Evolutionary conservation across 2,113 vertebrate genomes (phyloP).

Genomic region (Mugil cephalus): DNA sequence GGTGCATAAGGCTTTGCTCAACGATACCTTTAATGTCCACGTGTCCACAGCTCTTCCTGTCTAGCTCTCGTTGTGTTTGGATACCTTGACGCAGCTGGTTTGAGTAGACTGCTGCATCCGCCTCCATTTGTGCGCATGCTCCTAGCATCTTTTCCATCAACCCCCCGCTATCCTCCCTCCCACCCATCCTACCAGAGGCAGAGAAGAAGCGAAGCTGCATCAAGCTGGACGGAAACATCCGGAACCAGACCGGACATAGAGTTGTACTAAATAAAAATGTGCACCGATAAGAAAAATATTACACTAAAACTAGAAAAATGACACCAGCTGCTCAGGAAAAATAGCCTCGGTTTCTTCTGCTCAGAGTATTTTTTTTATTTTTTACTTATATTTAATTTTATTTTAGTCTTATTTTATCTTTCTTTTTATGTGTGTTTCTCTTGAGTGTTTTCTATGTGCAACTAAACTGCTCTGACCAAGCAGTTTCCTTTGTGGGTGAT

Average conservation of each 20-base stretch:
- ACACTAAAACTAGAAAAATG: neutral
- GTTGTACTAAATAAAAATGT: neutral
- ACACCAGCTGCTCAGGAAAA: neutral
- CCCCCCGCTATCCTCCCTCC: neutral
- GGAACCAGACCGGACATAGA: conserved; percentile 7
- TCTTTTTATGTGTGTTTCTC: too few relatives aligned
- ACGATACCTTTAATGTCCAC: neutral
- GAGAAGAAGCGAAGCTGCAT: neutral
- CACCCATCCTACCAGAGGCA: conserved; percentile 14
- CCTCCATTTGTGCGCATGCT: conserved; percentile 69
- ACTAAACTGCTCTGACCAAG: too few relatives aligned
- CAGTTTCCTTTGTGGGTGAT: too few relatives aligned
- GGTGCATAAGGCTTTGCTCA: too few relatives aligned
- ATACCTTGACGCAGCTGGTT: conserved; percentile 21
- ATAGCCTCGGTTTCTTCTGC: neutral
- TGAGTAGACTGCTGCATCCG: conserved; percentile 51
- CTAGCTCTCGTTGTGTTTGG: neutral
- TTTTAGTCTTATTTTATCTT: too few relatives aligned
- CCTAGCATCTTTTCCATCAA: conserved; percentile 51
- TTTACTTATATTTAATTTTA: too few relatives aligned
- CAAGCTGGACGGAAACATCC: conserved; percentile 13
- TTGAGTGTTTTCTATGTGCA: too few relatives aligned
- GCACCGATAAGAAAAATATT: neutral
- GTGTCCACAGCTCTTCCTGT: neutral
- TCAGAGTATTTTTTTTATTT: too few relatives aligned